Evolutionary conservation across 2,113 vertebrate species (phyloP), one percentile per base, ranked within the genome.

Genomic region (Xiphophorus maculatus): DNA sequence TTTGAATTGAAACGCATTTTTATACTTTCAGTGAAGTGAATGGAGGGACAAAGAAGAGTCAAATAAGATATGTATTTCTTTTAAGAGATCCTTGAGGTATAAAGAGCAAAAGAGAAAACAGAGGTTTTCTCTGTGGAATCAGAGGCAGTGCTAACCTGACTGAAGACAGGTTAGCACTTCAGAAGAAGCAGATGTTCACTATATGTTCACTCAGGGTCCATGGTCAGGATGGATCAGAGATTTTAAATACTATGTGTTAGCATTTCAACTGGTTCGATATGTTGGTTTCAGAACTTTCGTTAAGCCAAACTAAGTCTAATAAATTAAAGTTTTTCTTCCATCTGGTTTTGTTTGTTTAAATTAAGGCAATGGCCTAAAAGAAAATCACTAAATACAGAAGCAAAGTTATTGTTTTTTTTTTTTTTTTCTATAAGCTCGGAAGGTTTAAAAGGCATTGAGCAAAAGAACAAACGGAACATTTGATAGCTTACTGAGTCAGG

Each of bases 41-140:
- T 15, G 40, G 40, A 15, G 40, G 14, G 40, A 42, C 14, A 42
- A 15, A 42, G 40, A 42, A 5, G 4, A 4, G 40, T 15, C 3
- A 42, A 42, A 42, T 0, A 15, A 5, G 14, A 42, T 1, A 73
- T 29, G 12, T 2, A 5, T 6, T 54, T 70, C 62, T 73, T 65
- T 35, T 0, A 73, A 77, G 76, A 22, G 61, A 37, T 86, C 86
- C 80, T 80, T 71, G 73, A 90, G 69, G 80, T 90, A 76, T 66
- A 28, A 63, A 75, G 33, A 77, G 79, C 68, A 82, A 68, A 25
- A 74, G 9, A 27, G 81, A 84, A 77, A 63, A 85, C 81, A 77
- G 87, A 74, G 84, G 32, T 4, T 60, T 61, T 77, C 81, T 81
- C 79, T 11, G 35, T 73, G 73, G 84, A 84, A 76, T 81, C 76